Conservation (phyloP, 1,140 invertebrate genomes). For the Papilio glaucus region DNA sequence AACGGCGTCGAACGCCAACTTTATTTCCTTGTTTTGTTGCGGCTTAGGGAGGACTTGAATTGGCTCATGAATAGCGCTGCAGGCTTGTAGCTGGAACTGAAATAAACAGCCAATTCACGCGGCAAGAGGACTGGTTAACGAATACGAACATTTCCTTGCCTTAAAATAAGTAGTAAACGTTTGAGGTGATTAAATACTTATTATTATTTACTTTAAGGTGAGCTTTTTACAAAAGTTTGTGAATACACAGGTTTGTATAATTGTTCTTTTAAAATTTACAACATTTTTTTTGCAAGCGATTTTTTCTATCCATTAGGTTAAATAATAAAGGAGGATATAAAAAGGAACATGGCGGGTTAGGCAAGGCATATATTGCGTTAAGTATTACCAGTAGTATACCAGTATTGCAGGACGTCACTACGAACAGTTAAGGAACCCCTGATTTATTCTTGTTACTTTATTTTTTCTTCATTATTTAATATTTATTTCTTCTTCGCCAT, state of each 20-base stretch:
- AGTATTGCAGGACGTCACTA: too few relatives aligned
- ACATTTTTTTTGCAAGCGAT: not conserved
- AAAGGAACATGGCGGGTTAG: too few relatives aligned
- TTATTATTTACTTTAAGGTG: not conserved
- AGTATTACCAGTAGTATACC: too few relatives aligned
- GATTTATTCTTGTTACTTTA: too few relatives aligned
- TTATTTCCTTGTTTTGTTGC: constrained; percentile 67
- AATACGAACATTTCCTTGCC: constrained; percentile 60
- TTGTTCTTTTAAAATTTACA: not conserved
- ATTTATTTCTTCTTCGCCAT: too few relatives aligned
- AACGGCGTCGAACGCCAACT: constrained; percentile 51
- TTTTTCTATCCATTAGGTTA: too few relatives aligned
- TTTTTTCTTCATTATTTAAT: too few relatives aligned
- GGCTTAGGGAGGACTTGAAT: constrained; percentile 66
- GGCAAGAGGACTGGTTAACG: constrained; percentile 61
- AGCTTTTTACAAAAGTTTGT: not conserved
- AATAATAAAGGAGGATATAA: too few relatives aligned
- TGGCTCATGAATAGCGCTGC: constrained; percentile 64
- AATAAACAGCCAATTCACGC: constrained; percentile 72
- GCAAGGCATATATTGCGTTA: too few relatives aligned
- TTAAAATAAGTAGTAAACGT: constrained; percentile 29
- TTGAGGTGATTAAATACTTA: not conserved
- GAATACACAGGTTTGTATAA: not conserved
- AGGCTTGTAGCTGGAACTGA: constrained; percentile 55
- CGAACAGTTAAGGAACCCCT: too few relatives aligned